These are phyloP conservation scores for Conger conger DNA, from an alignment of 2,113 vertebrate species.

Conservation along the genomic window DNA sequence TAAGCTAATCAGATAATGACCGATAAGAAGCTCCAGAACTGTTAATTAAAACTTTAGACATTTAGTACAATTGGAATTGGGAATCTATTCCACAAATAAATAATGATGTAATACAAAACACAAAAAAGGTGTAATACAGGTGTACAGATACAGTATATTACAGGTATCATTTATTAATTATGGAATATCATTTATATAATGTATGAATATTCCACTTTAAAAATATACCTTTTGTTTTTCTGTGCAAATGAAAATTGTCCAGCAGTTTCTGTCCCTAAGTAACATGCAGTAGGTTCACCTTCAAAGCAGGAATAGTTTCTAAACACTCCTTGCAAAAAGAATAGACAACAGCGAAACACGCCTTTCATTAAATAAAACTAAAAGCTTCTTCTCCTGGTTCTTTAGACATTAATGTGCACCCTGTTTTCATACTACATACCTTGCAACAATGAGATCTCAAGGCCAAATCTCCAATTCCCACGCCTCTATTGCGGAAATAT, in stretches of 20 bases:
- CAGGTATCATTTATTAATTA: background rate
- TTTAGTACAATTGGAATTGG: background rate
- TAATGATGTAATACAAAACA: background rate
- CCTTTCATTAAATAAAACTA: background rate
- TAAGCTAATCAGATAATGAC: background rate
- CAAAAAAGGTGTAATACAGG: no score
- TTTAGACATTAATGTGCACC: background rate
- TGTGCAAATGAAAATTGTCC: background rate
- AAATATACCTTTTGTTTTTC: background rate
- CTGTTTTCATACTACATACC: background rate
- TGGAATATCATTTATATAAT: no score
- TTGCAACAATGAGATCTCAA: background rate
- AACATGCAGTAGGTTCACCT: background rate
- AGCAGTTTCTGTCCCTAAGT: background rate
- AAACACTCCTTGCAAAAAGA: background rate
- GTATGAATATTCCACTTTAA: background rate
- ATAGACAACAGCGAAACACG: background rate
- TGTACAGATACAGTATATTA: no score
- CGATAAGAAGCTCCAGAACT: background rate
- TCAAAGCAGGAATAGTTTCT: background rate
- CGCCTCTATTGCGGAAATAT: background rate
- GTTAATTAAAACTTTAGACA: background rate
- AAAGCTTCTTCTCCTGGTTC: background rate
- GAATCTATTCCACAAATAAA: background rate
- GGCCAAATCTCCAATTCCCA: no score